Evolutionary conservation across 2,797 vertebrate species (phyloP).

Genomic region (Gallirallus australis): DNA sequence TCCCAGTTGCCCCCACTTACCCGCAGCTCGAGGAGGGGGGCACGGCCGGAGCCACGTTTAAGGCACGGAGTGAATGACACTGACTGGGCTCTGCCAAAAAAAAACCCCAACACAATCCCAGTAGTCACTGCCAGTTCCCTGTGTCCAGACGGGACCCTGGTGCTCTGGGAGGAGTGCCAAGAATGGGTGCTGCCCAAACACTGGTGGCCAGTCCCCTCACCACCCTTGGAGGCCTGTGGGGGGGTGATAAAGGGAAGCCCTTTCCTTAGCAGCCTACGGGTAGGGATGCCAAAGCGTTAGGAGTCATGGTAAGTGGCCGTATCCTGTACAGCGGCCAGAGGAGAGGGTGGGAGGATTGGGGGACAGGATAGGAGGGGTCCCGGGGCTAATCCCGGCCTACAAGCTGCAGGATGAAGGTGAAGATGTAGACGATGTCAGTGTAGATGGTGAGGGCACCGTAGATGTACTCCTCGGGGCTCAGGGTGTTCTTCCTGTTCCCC

Average conservation of each 20-base stretch:
- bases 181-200: rapidly evolving
- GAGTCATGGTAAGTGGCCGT: neutral
- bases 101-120: neutral
- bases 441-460: constrained; percentile 93
- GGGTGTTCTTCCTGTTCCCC: constrained; percentile 89
- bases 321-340: constrained; percentile 21
- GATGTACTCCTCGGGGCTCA: constrained; percentile 94
- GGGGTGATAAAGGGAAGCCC: neutral
- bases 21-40: rapidly evolving
- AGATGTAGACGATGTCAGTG: constrained; percentile 92
- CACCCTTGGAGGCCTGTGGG: neutral
- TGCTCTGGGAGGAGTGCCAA: rapidly evolving
- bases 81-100: neutral
- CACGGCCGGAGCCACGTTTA: neutral
- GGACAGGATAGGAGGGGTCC: neutral
- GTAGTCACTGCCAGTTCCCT: neutral
- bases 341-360: neutral
- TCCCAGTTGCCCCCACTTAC: neutral
- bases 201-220: neutral
- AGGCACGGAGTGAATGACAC: constrained; percentile 45
- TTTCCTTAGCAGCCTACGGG: constrained; percentile 15
- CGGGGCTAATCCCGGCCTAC: constrained; percentile 76
- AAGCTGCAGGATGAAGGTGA: constrained; percentile 90
- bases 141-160: neutral
- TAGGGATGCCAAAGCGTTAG: neutral